Evolutionary conservation across 2,888 invertebrate genomes (phyloP), one percentile per base, ranked within the genome.

Genomic region (Lacanobia oleracea): DNA sequence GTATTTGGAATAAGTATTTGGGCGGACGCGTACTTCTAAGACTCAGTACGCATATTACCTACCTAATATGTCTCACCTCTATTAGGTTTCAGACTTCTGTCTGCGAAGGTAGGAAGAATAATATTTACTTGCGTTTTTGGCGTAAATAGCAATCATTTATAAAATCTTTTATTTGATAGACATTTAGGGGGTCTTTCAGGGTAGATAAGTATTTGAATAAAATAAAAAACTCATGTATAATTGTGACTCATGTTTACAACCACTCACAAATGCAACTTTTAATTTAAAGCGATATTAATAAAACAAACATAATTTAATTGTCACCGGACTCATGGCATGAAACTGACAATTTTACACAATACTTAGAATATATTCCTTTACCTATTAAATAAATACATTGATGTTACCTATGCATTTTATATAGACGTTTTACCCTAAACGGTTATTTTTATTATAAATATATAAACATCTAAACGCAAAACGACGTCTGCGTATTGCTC

Each of bases 171-270:
- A 14, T 16, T 45, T 23, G 10, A n/a, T 43, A 40, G 3, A 18
- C 1, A 18, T 4, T 10, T 8, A 7, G 4, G n/a, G 48, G 40
- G 5, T 9, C 14, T 43, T 40, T 40, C 40, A 10, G 5, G 43
- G 1, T 5, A 43, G 14, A 12, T 43, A 10, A 1, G 50, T 56
- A 14, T 62, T 54, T 18, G 0, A n/a, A 60, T 48, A 54, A 77
- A 93, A 92, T 92, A 90, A 94, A 93, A 94, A 90, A 84, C 86
- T 74, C 27, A 78, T 83, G 78, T 79, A 75, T 91, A 89, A 92
- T 94, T 95, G 94, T 94, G 94, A 95, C 94, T 94, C 94, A 92
- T 94, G 94, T 95, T 95, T 94, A 95, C 93, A 95, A 95, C 94
- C 94, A 94, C 93, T 93, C 94, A 94, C 95, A 94, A 94, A 94